Conservation (phyloP, 2,113 vertebrate genomes). For the Lasiurus borealis region DNA sequence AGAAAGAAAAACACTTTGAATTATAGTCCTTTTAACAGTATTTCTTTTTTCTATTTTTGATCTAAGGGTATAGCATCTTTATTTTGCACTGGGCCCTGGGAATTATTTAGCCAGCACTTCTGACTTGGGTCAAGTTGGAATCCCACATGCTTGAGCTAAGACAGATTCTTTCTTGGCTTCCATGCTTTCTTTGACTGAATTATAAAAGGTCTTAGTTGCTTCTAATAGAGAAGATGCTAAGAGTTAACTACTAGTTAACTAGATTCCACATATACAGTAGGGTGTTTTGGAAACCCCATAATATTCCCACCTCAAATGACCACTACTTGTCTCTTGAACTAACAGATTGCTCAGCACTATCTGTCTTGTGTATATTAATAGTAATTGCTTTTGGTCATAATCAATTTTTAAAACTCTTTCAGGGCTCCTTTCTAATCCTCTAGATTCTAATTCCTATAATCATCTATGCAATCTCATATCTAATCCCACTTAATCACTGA, state of each 20-base stretch:
- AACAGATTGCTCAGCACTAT: background rate
- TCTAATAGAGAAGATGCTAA: background rate
- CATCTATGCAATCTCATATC: background rate
- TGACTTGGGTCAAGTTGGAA: background rate
- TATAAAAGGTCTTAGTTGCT: background rate
- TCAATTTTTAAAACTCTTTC: background rate
- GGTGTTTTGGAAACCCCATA: background rate
- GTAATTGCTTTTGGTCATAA: background rate
- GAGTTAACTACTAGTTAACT: background rate
- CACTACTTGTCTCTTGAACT: background rate
- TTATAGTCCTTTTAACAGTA: background rate
- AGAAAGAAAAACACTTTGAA: background rate
- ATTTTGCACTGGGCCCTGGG: background rate
- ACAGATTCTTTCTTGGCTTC: background rate
- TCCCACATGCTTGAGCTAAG: background rate
- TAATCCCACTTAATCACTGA: background rate
- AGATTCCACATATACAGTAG: background rate
- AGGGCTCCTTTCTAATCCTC: background rate
- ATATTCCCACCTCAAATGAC: background rate
- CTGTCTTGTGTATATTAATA: background rate
- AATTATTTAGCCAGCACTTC: background rate
- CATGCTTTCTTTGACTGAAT: background rate
- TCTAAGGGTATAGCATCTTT: background rate
- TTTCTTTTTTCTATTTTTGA: background rate
- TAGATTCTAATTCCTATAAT: background rate